Evolutionary conservation across 92 coral and sea anemone species (phyloP), one percentile per base, ranked within the genome.

Genomic region (Plumapathes pennacea): DNA sequence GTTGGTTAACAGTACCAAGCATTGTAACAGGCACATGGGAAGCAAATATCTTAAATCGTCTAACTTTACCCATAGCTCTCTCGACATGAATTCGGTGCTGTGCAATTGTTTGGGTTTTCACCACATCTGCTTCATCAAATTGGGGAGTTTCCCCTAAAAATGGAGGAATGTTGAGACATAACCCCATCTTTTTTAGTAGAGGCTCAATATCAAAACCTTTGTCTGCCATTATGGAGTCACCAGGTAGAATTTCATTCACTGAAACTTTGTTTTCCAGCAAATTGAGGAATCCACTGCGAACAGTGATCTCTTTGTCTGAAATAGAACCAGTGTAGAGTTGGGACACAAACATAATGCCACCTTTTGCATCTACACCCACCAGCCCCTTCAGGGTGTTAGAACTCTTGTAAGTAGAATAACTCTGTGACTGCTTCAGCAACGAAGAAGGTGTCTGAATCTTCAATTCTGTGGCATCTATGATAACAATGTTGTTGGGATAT

Each of bases 401-500:
- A 17, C 75, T 63, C 55, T 80, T 80, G 56, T 80, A 63, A 21
- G 60, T 56, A 34, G 76, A 71, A 49, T 64, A 67, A 56, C 75
- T 80, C 26, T 74, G 72, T 26, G 80, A 72, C 60, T 81, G 77
- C 53, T 70, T 57, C 37, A 67, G 30, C 36, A 68, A 57, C n/a
- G n/a, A n/a, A 45, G 56, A 56, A 18, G 83, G 71, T 33, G 59
- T 67, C 43, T 67, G 70, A 11, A 72, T 80, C 36, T 60, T 50
- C 34, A 80, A 67, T 57, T 80, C 81, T 46, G 81, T 71, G 5
- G 65, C 60, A 48, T 71, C 81, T 56, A 80, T 72, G 55, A 80
- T 80, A 19, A 77, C 45, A 36, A 69, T 13, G 10, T 55, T 69
- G 48, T 60, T 69, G 28, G 84, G 77, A 60, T 68, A 77, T 21